Evolutionary conservation across 2,888 invertebrate genomes (phyloP).

Genomic region (Norana najaformis): DNA sequence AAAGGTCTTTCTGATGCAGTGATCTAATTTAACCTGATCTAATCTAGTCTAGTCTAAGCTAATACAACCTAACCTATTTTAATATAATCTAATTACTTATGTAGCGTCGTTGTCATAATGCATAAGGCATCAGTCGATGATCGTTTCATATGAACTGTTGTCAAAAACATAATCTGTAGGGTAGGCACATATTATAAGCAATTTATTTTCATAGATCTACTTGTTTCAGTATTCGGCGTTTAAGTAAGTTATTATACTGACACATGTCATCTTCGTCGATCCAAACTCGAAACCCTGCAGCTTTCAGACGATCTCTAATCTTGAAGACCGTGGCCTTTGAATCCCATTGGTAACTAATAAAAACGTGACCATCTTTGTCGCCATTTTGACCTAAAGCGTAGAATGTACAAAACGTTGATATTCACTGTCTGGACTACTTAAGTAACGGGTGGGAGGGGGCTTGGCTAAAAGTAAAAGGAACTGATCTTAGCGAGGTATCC

Average conservation of each 20-base stretch:
- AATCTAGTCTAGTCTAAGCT: too few species aligned
- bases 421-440: background rate
- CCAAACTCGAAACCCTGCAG: slow-evolving; percentile 59
- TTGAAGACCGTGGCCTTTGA: slow-evolving; percentile 50
- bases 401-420: background rate
- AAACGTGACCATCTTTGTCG: slow-evolving; percentile 48
- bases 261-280: slow-evolving; percentile 58
- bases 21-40: background rate
- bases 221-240: background rate
- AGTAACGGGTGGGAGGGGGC: background rate
- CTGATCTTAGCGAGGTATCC: too few species aligned
- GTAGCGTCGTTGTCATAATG: too few species aligned
- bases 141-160: too few species aligned
- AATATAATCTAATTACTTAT: too few species aligned
- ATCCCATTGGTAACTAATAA: slow-evolving; percentile 57
- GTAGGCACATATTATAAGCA: too few species aligned
- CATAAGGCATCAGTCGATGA: too few species aligned
- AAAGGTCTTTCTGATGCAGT: too few species aligned
- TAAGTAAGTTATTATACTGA: slow-evolving; percentile 30
- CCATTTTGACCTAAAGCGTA: background rate
- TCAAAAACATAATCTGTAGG: too few species aligned
- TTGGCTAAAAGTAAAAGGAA: too few species aligned
- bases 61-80: too few species aligned
- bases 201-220: background rate
- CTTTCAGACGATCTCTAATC: slow-evolving; percentile 49